A percentile compares a stretch with the other conserved stretches of the same genome.
Evolutionary conservation across 2,113 vertebrate genomes (phyloP).

Genomic region (Forbesichthys papilliferus): DNA sequence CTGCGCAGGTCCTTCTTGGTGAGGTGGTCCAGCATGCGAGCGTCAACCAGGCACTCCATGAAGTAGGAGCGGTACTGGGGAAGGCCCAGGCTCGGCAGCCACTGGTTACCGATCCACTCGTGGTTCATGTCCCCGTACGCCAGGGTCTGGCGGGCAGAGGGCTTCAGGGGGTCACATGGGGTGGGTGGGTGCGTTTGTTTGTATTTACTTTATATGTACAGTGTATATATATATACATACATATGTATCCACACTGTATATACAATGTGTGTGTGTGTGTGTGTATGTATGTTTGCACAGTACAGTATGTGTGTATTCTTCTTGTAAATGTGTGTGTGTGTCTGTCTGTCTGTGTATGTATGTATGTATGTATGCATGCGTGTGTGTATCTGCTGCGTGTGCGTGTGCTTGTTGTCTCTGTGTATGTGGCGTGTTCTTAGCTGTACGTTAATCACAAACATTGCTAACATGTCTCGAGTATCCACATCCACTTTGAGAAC

Average conservation of each 20-base stretch:
- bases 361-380: not conserved
- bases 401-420: not conserved
- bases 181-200: not conserved
- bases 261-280: not conserved
- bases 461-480: too few species aligned
- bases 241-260: not conserved
- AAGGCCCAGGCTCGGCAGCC: constrained; percentile 93
- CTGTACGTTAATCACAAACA: too few species aligned
- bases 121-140: constrained; percentile 99
- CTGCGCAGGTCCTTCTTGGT: constrained; percentile 96
- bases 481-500: too few species aligned
- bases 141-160: constrained; percentile 78
- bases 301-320: not conserved
- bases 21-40: constrained; percentile 95
- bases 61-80: constrained; percentile 95
- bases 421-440: too few species aligned
- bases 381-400: not conserved
- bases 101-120: constrained; percentile 97
- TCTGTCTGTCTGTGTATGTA: too few species aligned
- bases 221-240: not conserved
- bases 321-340: not conserved
- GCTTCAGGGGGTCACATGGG: not conserved
- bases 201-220: not conserved
- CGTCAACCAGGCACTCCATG: constrained; percentile 97
- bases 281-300: not conserved